Base-by-base conservation (phyloP, 2,113 vertebrate genomes). In the Microtus pennsylvanicus region DNA sequence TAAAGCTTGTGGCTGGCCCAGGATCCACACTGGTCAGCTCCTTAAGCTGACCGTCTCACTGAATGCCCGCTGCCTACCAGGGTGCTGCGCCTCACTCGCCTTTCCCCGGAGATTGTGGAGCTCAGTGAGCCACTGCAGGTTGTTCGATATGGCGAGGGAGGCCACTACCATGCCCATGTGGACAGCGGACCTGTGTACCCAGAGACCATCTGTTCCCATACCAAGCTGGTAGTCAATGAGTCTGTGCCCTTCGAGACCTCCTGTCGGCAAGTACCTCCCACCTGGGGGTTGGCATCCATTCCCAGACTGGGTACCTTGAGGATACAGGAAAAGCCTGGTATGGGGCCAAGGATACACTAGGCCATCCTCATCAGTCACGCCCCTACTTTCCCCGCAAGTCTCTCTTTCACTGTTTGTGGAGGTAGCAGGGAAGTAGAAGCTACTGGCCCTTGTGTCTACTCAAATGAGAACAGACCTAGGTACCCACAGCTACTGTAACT, bases 121-220 rank as follows among this genome's bases (percentile, higher is more conserved):
- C 98, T 99, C 98, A 99, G 99, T 0, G 99, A 99, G 98, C 99
- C 99, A 0, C 98, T 99, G 94, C 99, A 99, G 98, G 99, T 99
- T 22, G 99, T 99, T 95, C 99, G 99, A 35, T 99, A 99, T 0
- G 99, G 99, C 88, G 99, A 99, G 63, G 99, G 99, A 78, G 99
- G 99, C 61, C 99, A 99, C 98, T 99, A 99, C 97, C 98, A 99
- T 1, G 99, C 99, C 93, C 99, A 99, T 89, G 99, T 99, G 97
- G 99, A 99, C 98, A 99, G 99, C 52, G 99, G 99, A 65, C 99
- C 99, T 0, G 98, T 99, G 91, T 99, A 98, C 95, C 98, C 98
- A 0, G 99, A 99, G 97, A 99, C 99, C 1, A 98, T 98, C 97
- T 99, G 99, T 95, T 98, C 99, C 38, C 99, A 99, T 97, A 99